phyloP scores from a whole-genome alignment of 2,888 invertebrate species.

The Drosophila kambysellisi region DNA sequence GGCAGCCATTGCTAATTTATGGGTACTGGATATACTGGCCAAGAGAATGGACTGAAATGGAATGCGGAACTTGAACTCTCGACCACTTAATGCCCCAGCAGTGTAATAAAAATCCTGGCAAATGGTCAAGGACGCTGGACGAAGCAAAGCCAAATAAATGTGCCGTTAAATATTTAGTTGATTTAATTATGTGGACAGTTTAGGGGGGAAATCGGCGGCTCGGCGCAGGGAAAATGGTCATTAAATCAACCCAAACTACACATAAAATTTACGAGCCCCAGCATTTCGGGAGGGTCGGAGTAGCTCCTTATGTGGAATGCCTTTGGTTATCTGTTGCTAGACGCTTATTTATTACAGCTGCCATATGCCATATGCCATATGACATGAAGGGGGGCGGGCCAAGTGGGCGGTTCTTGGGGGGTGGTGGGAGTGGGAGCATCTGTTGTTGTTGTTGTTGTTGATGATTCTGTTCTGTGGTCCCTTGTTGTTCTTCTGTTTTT shows the following conservation, averaged over 20 bases:
- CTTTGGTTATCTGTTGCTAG: conserved; percentile 71
- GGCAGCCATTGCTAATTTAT: conserved; percentile 67
- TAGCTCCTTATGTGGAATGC: conserved; percentile 35
- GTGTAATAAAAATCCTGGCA: conserved; percentile 72
- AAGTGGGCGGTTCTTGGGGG: no score
- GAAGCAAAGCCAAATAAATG: conserved; percentile 64
- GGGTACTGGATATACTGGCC: conserved; percentile 34
- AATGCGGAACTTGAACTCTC: conserved; percentile 37
- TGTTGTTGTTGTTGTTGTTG: conserved; percentile 29
- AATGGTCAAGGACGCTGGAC: conserved; percentile 43
- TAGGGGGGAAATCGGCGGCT: not conserved
- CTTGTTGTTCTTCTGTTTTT: conserved; percentile 51
- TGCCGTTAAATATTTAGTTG: conserved; percentile 79
- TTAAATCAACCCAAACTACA: conserved; percentile 76
- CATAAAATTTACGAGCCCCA: conserved; percentile 63
- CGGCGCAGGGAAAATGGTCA: conserved; percentile 30
- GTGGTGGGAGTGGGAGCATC: not conserved
- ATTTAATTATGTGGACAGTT: conserved; percentile 72
- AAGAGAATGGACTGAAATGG: conserved; percentile 2
- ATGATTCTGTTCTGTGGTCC: conserved; percentile 58
- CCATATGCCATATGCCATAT: conserved; percentile 75
- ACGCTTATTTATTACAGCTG: conserved; percentile 73
- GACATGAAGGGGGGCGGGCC: conserved; percentile 40
- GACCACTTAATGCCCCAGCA: conserved; percentile 70
- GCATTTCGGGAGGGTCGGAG: not conserved